Percentiles rank a stretch among this genome's conserved stretches.
Evolutionary conservation across 2,888 invertebrate species (phyloP).

Genomic region (Asteroscopus sphinx): DNA sequence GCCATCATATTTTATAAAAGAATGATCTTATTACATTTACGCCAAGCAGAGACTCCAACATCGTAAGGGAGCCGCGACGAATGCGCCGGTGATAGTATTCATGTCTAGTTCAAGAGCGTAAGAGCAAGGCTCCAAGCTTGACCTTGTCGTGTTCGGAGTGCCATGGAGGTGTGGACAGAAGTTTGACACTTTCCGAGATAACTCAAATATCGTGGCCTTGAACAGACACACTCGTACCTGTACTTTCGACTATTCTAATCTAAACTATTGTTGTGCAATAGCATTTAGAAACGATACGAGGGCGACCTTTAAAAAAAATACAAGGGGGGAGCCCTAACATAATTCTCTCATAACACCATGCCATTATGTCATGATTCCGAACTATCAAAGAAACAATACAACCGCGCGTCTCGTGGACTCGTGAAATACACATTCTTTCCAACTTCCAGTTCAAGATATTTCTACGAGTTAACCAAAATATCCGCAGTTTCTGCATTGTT

Average conservation of each 20-base stretch:
- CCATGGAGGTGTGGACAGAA: conserved; percentile 22
- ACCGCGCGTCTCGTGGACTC: conserved; percentile 3
- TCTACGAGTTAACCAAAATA: conserved; percentile 41
- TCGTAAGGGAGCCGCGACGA: neutral
- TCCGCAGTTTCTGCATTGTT: conserved; percentile 38
- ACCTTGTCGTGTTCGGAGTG: conserved; percentile 29
- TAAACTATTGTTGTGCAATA: conserved; percentile 16
- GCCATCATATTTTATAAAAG: too few relatives aligned
- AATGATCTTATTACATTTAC: neutral
- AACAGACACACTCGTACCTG: conserved; percentile 11
- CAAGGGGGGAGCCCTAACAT: neutral
- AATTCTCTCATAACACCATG: neutral
- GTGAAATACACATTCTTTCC: conserved; percentile 32
- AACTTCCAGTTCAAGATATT: conserved; percentile 33
- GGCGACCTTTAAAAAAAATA: too few relatives aligned
- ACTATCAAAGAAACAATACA: conserved; percentile 9
- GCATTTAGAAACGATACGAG: too few relatives aligned
- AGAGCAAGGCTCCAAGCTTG: conserved; percentile 32
- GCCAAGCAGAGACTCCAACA: conserved; percentile 6
- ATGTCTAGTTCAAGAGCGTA: conserved; percentile 34
- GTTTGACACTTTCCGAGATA: conserved; percentile 40
- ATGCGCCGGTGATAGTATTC: conserved; percentile 28
- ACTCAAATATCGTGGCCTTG: conserved; percentile 43
- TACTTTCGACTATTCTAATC: conserved; percentile 42
- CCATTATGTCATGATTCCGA: conserved; percentile 2